Base-by-base conservation (phyloP, 2,888 invertebrate genomes). In the Formica aserva region DNA sequence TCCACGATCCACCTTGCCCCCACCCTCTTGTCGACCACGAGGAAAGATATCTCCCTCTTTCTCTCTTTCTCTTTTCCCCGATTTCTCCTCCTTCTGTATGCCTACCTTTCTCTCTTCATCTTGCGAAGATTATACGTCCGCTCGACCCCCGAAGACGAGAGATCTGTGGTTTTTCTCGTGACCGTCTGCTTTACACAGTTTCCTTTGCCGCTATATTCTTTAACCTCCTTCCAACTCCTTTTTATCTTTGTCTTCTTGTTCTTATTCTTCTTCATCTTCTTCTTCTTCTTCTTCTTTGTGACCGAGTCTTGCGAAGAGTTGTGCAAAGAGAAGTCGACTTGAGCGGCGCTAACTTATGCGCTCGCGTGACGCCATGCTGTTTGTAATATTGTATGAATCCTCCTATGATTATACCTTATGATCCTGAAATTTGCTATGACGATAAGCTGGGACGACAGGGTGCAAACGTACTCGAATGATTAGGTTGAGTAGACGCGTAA, bases 1-100 rank as follows among this genome's bases (percentile, higher is more conserved):
- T 94, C 94, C 94, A 92, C 94, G 94, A 94, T 94, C 93, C 93
- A 93, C 93, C 93, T 93, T 92, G 91, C 90, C 90, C 91, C 91
- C 92, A 91, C 91, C 92, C 89, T 86, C 87, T 86, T 67, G 84
- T 77, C 57, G 82, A 78, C 77, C 88, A 85, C 89, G 89, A 89
- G 88, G 86, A 86, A 85, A 87, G 78, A 85, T 87, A 85, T 85
- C 87, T 89, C 85, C 85, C 87, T 89, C 85, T 85, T 84, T 84
- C 86, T 35, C 22, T 86, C 87, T 90, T 82, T 85, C 82, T 85
- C 85, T 82, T 85, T 57, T 66, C 67, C 66, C 69, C 85, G 83
- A 67, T 48, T 78, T 86, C 87, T 83, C 41, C 66, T 67, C 65
- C 81, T 78, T 65, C 78, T 52, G 63, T 82, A 52, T 52, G 67